Percentiles rank a stretch among this genome's conserved stretches.
Conservation (phyloP, 2,113 vertebrate genomes). For the Sapajus apella region DNA sequence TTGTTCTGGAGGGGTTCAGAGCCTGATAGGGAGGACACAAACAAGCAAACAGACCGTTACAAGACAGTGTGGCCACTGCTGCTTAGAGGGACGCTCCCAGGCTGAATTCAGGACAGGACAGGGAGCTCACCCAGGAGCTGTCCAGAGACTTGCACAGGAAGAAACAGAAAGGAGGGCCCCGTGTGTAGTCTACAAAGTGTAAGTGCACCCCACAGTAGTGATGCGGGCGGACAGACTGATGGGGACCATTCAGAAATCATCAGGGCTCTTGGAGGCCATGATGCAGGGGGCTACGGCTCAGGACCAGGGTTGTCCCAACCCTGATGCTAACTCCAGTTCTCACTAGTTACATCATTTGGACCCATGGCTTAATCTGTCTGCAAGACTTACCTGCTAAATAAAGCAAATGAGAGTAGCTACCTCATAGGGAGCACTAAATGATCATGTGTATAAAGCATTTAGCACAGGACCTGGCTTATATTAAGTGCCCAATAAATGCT, state of each 20-base stretch:
- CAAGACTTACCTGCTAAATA: background rate
- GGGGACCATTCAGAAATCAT: background rate
- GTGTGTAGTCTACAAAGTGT: accelerated
- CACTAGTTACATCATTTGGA: too few relatives aligned
- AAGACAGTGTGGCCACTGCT: background rate
- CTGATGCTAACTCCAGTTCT: background rate
- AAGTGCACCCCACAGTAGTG: accelerated
- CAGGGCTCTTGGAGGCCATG: background rate
- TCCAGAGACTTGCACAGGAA: background rate
- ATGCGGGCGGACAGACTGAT: background rate
- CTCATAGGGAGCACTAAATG: background rate
- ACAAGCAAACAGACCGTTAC: background rate
- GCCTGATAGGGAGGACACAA: background rate
- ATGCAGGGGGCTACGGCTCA: background rate
- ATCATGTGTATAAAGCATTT: background rate
- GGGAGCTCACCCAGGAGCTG: background rate
- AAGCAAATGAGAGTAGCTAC: background rate
- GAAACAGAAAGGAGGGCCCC: background rate
- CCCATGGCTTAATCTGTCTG: background rate
- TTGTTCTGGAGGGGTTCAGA: background rate
- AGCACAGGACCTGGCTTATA: background rate
- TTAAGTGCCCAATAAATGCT: background rate
- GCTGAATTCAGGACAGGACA: background rate
- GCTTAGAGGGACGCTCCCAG: background rate
- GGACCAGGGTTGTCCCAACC: too few relatives aligned